Evolutionary conservation across 1,140 invertebrate genomes (phyloP), one percentile per base, ranked within the genome.

Genomic region (Cotesia typhae): DNA sequence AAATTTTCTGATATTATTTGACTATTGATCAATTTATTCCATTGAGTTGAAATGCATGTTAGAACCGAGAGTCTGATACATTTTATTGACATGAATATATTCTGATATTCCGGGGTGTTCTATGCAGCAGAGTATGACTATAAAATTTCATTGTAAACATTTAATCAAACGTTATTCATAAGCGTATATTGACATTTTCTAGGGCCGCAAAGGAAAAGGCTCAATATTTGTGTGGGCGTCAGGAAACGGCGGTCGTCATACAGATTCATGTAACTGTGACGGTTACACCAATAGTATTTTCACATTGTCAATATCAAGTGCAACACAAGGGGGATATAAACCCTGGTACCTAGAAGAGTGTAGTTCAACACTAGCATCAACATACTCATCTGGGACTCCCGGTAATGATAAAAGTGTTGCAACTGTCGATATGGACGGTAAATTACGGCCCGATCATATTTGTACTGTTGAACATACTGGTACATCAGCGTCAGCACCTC

Each of bases 181-280:
- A 47, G 41, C 41, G 10, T 47, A 47, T 47, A 47, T 47, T 47
- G 41, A 51, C 41, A 20, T 12, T 36, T 69, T 69, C 36, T 80
- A 94, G 91, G 98, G 98, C 36, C 91, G 98, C 10, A 91, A 93
- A 77, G 97, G 98, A n/a, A 95, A 96, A 85, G 98, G 98, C 12
- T 98, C 96, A 4, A 99, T 99, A 78, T 99, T 99, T 84, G 96
- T 99, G 0, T 99, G 98, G 98, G 98, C 98, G 1, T 98, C 96
- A 4, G 98, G 98, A 9, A 99, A 99, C 83, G 98, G 98, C 37
- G 98, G 98, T 12, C 90, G 95, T 64, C 93, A 97, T 81, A 95
- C 94, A 4, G 98, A 99, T 81, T 98, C 96, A 4, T 99, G 98
- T 83, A 98, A 99, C 84, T 99, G 98, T 89, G 98, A 99, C 85